Percentiles rank a stretch among this genome's conserved stretches.
Conservation (phyloP, 2,113 vertebrate genomes). For the Prunella fulvescens region DNA sequence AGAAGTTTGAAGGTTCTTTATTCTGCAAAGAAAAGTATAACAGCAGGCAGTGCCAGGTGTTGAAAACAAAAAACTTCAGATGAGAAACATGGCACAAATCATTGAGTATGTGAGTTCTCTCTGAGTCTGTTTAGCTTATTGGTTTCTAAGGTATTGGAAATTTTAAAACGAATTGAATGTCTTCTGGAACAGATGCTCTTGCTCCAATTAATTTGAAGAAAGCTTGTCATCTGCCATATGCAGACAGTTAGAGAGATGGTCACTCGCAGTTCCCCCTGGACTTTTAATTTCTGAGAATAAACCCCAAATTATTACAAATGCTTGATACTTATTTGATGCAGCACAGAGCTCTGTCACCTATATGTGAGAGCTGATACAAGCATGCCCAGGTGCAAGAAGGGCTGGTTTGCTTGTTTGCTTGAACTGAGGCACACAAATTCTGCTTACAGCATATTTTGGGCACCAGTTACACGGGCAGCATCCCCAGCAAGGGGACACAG, state of each 20-base stretch:
- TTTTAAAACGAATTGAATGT: background rate
- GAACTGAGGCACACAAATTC: background rate
- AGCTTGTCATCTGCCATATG: background rate
- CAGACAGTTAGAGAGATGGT: background rate
- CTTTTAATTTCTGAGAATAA: background rate
- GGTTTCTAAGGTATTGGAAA: background rate
- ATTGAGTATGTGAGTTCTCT: background rate
- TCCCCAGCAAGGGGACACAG: fast-evolving
- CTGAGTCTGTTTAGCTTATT: background rate
- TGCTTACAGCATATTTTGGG: background rate
- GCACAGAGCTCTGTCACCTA: background rate
- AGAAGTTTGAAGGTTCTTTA: background rate
- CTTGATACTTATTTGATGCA: background rate
- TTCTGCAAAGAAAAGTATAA: background rate
- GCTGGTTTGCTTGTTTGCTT: background rate
- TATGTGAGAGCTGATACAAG: background rate
- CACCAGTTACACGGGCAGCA: background rate
- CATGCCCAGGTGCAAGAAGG: background rate
- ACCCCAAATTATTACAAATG: background rate
- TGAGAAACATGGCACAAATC: background rate
- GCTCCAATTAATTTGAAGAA: background rate
- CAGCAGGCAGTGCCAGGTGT: background rate
- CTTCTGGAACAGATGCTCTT: background rate
- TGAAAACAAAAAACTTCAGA: background rate
- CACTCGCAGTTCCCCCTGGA: background rate